These are phyloP conservation scores for Nemoura dubitans DNA, from an alignment of 2,888 invertebrate species.

Conservation along the genomic window DNA sequence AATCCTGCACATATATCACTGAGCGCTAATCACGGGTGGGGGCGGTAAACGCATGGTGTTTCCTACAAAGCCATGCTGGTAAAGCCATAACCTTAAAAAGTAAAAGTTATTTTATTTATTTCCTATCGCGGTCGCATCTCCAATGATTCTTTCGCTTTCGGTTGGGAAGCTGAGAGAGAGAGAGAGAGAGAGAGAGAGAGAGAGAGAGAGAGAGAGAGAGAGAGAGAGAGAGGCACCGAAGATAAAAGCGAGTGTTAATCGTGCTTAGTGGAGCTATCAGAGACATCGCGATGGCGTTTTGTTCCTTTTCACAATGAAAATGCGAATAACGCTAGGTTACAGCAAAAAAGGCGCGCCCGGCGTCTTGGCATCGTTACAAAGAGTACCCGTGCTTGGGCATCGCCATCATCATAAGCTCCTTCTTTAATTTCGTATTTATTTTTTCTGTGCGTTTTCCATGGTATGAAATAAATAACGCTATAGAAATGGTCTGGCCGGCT, in stretches of 20 bases:
- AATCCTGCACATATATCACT: conserved; percentile 36
- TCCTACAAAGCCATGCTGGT: background rate
- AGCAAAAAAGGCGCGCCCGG: background rate
- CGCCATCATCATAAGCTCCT: conserved; percentile 9
- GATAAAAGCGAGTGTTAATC: background rate
- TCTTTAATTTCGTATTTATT: conserved; percentile 10
- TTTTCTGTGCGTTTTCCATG: background rate
- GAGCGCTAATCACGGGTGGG: background rate
- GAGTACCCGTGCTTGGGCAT: background rate
- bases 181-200: background rate
- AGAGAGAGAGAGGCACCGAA: background rate
- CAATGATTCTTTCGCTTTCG: background rate
- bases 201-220: background rate
- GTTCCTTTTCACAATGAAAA: conserved; percentile 7
- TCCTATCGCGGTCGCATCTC: background rate
- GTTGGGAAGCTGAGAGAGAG: background rate
- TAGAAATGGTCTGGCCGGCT: conserved; percentile 10
- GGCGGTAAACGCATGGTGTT: background rate
- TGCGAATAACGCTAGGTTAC: background rate
- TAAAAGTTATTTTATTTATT: background rate
- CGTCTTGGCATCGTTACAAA: conserved; percentile 2
- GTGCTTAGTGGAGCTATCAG: background rate
- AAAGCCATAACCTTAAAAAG: background rate
- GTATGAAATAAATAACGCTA: conserved; percentile 32
- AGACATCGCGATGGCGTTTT: background rate